Evolutionary conservation across 2,113 vertebrate species (phyloP), one percentile per base, ranked within the genome.

Genomic region (Hemicordylus capensis): DNA sequence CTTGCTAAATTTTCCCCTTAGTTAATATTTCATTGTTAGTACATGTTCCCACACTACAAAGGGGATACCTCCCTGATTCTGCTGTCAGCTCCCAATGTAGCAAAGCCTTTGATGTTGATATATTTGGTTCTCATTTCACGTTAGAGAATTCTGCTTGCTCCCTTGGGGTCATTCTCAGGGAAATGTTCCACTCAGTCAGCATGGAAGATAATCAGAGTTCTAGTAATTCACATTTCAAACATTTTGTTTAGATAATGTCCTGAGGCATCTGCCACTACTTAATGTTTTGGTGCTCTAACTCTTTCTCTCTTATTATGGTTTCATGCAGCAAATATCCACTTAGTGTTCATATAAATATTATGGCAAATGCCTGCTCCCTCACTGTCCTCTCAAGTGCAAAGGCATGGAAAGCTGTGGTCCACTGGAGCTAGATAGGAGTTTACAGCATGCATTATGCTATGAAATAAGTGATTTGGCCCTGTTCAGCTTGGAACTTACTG

Each of bases 141-240:
- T 75, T 83, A 75, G 58, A 83, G 66, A 84, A 78, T 90, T 90
- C 34, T 17, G 20, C 26, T 51, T 85, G 83, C 15, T 90, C 74
- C 46, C 22, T 81, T 83, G 75, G n/a, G 26, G 58, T 90, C 66
- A 83, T 85, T 69, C 42, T 76, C 69, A 84, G 46, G 54, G 59
- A 90, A 91, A 87, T 87, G 81, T 5, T 78, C 42, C 56, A 72
- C 56, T 78, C 39, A 84, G 44, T 66, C n/a, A 59, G 15, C 67
- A 66, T 2, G 37, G 42, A 80, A 54, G 84, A 67, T 42, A 64
- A 87, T 80, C 11, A 64, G 0, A 80, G 39, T 89, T 90, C 0
- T 1, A 24, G 46, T 83, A 79, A 61, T 84, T 84, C 81, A 80
- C 17, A 69, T 93, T 82, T 91, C 80, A 85, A 83, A 80, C 46